These are phyloP conservation scores for Sebastes taczanowskii DNA, from an alignment of 2,797 vertebrate species.

Conservation along the genomic window DNA sequence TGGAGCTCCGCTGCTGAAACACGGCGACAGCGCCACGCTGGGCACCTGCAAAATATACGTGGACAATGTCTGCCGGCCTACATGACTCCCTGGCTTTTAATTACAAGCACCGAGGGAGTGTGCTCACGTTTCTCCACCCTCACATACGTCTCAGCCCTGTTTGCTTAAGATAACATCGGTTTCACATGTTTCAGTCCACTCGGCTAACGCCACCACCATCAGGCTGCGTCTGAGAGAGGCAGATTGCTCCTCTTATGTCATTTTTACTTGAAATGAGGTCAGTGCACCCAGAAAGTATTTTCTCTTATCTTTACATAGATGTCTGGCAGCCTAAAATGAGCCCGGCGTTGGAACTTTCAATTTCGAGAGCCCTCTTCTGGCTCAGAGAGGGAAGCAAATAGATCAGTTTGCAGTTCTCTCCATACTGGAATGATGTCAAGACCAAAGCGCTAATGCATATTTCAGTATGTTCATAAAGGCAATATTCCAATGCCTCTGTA, in stretches of 20 bases:
- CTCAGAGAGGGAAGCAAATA: slow-evolving; percentile 13
- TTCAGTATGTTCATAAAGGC: not conserved
- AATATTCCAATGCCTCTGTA: not conserved
- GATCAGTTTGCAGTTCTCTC: slow-evolving; percentile 21
- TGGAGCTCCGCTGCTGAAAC: slow-evolving; percentile 57
- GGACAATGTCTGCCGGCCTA: slow-evolving; percentile 57
- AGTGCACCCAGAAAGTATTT: slow-evolving; percentile 41
- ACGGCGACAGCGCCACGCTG: slow-evolving; percentile 42
- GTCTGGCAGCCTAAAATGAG: slow-evolving; percentile 45
- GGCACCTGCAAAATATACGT: slow-evolving; percentile 49
- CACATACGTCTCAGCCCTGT: slow-evolving; percentile 1
- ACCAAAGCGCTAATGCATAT: not conserved
- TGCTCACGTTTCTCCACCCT: slow-evolving; percentile 29
- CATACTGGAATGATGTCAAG: slow-evolving; percentile 3
- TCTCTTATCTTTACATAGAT: slow-evolving; percentile 51
- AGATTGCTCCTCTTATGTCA: slow-evolving; percentile 51
- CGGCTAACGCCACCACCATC: slow-evolving; percentile 18
- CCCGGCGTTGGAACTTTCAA: slow-evolving; percentile 16
- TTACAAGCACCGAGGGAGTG: slow-evolving; percentile 55
- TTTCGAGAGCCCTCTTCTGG: slow-evolving; percentile 23
- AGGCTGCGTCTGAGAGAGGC: slow-evolving; percentile 12
- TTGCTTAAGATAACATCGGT: slow-evolving; percentile 31
- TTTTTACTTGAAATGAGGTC: slow-evolving; percentile 54
- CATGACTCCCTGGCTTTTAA: slow-evolving; percentile 68
- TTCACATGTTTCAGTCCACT: slow-evolving; percentile 39